These are phyloP conservation scores for Oreochromis mossambicus DNA, from an alignment of 2,797 vertebrate genomes.

Conservation along the genomic window DNA sequence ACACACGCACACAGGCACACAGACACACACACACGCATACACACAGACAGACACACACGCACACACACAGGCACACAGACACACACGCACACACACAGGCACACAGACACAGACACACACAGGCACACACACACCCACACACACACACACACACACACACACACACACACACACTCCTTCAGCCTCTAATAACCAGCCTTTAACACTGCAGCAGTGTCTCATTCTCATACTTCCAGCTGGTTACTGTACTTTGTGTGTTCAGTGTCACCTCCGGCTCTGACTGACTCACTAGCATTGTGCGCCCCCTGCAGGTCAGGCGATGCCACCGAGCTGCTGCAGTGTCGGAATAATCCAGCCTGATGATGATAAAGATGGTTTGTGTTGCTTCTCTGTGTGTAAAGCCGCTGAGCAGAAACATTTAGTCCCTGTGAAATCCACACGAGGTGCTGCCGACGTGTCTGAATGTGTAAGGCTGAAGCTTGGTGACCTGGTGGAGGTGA, in stretches of 20 bases:
- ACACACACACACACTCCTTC: neutral
- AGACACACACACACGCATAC: no score
- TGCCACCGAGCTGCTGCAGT: neutral
- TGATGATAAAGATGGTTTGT: neutral
- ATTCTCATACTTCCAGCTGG: neutral
- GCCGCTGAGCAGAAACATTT: neutral
- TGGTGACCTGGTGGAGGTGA: neutral
- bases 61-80: no score
- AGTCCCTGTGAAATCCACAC: neutral
- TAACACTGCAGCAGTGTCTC: neutral
- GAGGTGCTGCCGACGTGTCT: neutral
- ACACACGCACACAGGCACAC: neutral
- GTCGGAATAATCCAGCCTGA: neutral
- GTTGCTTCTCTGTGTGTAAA: accelerated
- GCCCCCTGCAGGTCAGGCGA: slow-evolving; percentile 14
- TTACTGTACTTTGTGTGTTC: neutral
- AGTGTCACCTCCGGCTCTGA: neutral
- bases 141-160: neutral
- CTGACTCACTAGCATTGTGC: neutral
- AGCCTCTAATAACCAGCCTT: neutral
- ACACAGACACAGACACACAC: neutral
- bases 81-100: neutral
- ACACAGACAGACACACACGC: neutral
- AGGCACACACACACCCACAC: neutral
- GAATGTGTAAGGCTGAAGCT: neutral